Base-by-base conservation (phyloP, 2,113 vertebrate genomes). In the Machaerirhynchus nigripectus region DNA sequence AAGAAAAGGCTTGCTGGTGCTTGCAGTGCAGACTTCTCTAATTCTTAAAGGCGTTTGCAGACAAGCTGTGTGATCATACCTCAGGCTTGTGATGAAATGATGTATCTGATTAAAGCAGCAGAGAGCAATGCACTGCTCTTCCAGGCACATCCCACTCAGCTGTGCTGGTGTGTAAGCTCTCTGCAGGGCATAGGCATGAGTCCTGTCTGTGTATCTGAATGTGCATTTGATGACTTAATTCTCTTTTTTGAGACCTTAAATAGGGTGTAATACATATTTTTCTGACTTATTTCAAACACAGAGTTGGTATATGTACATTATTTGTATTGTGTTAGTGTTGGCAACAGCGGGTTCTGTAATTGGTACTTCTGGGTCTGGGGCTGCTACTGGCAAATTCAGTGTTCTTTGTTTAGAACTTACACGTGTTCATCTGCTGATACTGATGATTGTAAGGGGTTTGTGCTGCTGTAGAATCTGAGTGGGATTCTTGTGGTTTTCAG, bases 401-500 rank as follows among this genome's bases (percentile, higher is more conserved):
- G 4, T 30, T 81, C 21, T 74, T 53, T 46, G 37, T 37, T 15
- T 55, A 39, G 79, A 80, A 16, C 4, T 44, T 33, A 1, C 3
- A 6, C 0, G 0, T 33, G 30, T 57, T 79, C 6, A 2, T n/a
- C 3, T 82, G 28, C 13, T 80, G n/a, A 2, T 50, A 7, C 3
- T 75, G 28, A 4, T 71, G 28, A 5, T 15, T 27, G 26, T 44
- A 7, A n/a, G 14, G 31, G 7, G 0, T 27, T 56, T 39, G 11
- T 79, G 63, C 37, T 73, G 74, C 40, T 44, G 40, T 8, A 65
- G 42, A 30, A 63, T 5, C 5, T 53, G 22, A 93, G 12, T 27
- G 39, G 52, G 55, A 33, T 84, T 85, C 31, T 88, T 5, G 3
- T 89, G 9, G 65, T 55, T 96, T 96, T 85, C 95, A 99, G 99